Base-by-base conservation (phyloP, 2,797 vertebrate species). In the Smutsia gigantea region DNA sequence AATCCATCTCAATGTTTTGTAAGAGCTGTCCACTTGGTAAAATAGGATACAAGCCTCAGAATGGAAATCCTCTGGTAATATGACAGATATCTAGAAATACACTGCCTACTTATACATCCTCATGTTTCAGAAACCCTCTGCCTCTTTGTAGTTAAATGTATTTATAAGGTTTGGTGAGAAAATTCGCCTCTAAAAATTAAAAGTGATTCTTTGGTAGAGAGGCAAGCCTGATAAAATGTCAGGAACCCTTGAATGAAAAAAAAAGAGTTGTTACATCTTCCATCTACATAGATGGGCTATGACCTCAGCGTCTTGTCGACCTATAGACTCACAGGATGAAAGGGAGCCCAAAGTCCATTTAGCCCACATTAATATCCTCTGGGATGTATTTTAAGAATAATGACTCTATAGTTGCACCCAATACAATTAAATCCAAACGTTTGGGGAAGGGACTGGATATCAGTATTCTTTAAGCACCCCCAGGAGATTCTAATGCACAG, bases 1-100 rank as follows among this genome's bases (percentile, higher is more conserved):
- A 95, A 92, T 93, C 42, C 27, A 68, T 89, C 69, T 72, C 10
- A 71, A 19, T 49, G 49, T 64, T 87, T 82, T 61, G 51, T 55
- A 91, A 88, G 39, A 83, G 39, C 19, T 87, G 53, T 75, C 27
- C 55, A 59, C 46, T 94, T 71, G 57, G 34, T 77, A 84, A 97
- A 87, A 68, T 6, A 83, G 75, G 74, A 81, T 64, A 87, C 86
- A 95, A 92, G n/a, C 1, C 29, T 87, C 63, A 12, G n/a, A 61
- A 59, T 72, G 29, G 61, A 95, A 96, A 96, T 87, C 27, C 68
- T 49, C 75, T 63, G 29, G 69, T 74, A 85, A 63, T n/a, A 72
- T n/a, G 55, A 51, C 63, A 78, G 82, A 71, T 46, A 78, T 37
- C 74, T 75, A 68, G 39, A 83, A 94, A 95, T 95, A 46, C 14